Evolutionary conservation across 2,888 invertebrate genomes (phyloP).

Genomic region (Coleophora flavipennella): DNA sequence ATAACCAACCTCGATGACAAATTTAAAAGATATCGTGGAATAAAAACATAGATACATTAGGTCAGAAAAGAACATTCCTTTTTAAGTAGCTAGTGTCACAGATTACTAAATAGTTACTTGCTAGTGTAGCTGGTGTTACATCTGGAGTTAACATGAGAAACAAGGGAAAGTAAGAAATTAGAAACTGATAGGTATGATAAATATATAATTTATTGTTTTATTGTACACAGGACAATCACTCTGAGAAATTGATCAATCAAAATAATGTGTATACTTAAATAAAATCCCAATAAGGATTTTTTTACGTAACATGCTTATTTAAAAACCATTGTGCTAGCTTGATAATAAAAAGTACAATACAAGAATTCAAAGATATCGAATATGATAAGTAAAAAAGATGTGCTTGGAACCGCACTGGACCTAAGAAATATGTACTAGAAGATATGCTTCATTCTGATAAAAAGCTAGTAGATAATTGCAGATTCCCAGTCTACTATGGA

Average conservation of each 20-base stretch:
- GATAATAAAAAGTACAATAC: constrained; percentile 23
- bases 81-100: too few relatives aligned
- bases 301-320: constrained; percentile 20
- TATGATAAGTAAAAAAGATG: constrained; percentile 23
- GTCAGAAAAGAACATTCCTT: too few relatives aligned
- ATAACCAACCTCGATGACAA: too few relatives aligned
- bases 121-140: too few relatives aligned
- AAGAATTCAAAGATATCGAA: constrained; percentile 12
- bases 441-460: too few relatives aligned
- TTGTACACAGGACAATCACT: constrained; percentile 61
- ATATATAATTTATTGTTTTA: constrained; percentile 65
- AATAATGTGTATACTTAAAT: constrained; percentile 22
- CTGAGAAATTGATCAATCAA: constrained; percentile 39
- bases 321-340: constrained; percentile 47
- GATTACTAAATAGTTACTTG: too few relatives aligned
- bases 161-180: constrained; percentile 20
- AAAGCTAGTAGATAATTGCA: constrained; percentile 4
- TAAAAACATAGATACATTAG: too few relatives aligned
- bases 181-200: too few relatives aligned
- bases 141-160: constrained; percentile 5
- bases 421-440: too few relatives aligned
- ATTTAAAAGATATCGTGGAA: too few relatives aligned
- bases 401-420: constrained; percentile 16
- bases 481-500: too few relatives aligned
- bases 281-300: constrained; percentile 49